Base-by-base conservation (phyloP, 2,888 invertebrate genomes). In the Chironomus tentans region DNA sequence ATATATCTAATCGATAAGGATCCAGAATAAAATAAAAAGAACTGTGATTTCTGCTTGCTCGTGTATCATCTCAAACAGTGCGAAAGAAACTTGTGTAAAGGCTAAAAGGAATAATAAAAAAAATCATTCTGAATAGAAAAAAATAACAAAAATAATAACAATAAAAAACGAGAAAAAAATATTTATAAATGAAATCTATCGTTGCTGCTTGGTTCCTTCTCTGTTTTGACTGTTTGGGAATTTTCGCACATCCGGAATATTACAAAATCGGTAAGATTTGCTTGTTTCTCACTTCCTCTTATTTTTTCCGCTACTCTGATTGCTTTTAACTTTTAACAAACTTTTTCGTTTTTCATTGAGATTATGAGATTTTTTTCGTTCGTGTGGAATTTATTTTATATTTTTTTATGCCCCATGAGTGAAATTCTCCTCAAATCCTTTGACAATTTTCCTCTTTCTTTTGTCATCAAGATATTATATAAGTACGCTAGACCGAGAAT, bases 111-210 rank as follows among this genome's bases (percentile, higher is more conserved):
- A 56, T 38, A 38, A 38, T n/a, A 50, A 15, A 50, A 50, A 15
- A 56, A 56, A 5, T 56, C 18, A 18, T 56, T 56, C 56, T 56
- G n/a, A 38, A 38, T 38, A 38, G 38, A 38, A 38, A 38, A n/a
- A 10, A 38, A 38, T 38, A 38, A 38, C 38, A 38, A 38, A 38
- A 28, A 28, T 28, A 28, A 28, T 28, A 28, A 28, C 28, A 28
- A 28, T 28, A 28, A 28, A n/a, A 4, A 28, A 5, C 15, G 15
- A 50, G 50, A 50, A 15, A n/a, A 56, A 56, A 56, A 7, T 56
- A 56, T 56, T 65, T 24, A 65, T 65, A 65, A 65, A 65, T 65
- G 65, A 65, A 65, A 65, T 65, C 65, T 65, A 65, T 65, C 18
- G 22, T 65, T 65, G 18, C 13, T 65, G 21, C 22, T 65, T 38